phyloP scores from a whole-genome alignment of 2,888 invertebrate species.

The Azorinus chamasolen region DNA sequence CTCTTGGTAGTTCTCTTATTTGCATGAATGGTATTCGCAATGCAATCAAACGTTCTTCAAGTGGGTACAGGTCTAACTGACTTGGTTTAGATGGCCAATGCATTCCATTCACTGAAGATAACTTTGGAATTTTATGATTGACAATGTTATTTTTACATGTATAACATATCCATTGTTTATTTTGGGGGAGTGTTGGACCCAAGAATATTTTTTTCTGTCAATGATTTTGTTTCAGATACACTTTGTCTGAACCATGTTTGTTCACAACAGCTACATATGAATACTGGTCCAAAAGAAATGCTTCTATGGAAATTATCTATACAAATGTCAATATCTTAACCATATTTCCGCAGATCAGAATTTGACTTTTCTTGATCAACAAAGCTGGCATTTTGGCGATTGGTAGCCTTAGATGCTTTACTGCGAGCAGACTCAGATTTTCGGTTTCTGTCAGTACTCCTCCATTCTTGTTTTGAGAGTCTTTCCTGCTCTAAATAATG shows the following conservation, averaged over 20 bases:
- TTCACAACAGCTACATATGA: slow-evolving; percentile 2
- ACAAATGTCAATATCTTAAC: slow-evolving; percentile 1
- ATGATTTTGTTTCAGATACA: background rate
- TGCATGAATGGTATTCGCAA: slow-evolving; percentile 4
- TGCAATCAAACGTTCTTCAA: background rate
- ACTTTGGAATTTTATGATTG: too few relatives aligned
- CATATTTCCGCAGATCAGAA: background rate
- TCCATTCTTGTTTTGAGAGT: background rate
- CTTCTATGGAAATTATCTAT: slow-evolving; percentile 14
- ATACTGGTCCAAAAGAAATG: background rate
- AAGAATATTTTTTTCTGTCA: background rate
- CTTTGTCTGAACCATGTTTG: slow-evolving; percentile 4
- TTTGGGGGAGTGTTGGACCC: too few relatives aligned
- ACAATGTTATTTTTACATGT: too few relatives aligned
- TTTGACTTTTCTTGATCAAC: too few relatives aligned
- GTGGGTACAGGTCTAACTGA: background rate
- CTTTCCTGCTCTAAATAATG: too few relatives aligned
- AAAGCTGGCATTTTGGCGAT: too few relatives aligned
- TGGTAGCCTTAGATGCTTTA: too few relatives aligned
- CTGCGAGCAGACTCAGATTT: too few relatives aligned
- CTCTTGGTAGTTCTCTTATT: slow-evolving; percentile 18
- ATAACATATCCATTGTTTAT: too few relatives aligned
- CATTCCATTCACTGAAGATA: too few relatives aligned
- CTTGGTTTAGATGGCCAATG: too few relatives aligned
- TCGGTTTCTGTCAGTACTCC: too few relatives aligned